Conservation (phyloP, 2,113 vertebrate genomes). For the Gallinago paraguaiae region DNA sequence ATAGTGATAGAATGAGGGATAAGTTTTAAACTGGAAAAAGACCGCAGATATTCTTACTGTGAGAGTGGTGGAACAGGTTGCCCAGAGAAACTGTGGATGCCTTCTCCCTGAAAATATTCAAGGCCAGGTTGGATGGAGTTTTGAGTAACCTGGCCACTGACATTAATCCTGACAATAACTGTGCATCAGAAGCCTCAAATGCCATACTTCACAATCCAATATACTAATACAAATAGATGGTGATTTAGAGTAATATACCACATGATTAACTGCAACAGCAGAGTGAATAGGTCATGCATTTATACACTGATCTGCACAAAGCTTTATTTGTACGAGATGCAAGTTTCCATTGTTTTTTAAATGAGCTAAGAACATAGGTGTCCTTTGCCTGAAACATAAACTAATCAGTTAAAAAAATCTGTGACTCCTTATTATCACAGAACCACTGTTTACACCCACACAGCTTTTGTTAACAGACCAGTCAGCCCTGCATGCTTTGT, state of each 20-base stretch:
- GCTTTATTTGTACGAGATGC: neutral
- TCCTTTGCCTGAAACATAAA: neutral
- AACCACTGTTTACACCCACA: neutral
- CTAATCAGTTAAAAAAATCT: neutral
- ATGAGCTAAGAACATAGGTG: neutral
- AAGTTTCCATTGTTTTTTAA: neutral
- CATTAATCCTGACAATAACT: neutral
- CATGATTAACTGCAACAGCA: neutral
- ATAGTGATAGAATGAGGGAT: neutral
- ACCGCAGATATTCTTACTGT: neutral
- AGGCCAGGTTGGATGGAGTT: neutral
- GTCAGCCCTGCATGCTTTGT: fast-evolving
- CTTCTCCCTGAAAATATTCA: neutral
- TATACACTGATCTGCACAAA: neutral
- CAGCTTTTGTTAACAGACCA: neutral
- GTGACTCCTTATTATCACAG: neutral
- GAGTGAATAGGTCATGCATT: neutral
- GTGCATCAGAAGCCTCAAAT: neutral
- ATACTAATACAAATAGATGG: neutral
- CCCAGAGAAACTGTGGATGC: neutral
- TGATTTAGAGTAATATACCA: neutral
- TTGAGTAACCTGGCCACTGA: neutral
- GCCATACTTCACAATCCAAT: neutral
- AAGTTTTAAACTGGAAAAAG: neutral
- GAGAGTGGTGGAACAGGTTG: neutral